Evolutionary conservation across 2,113 vertebrate genomes (phyloP).

Genomic region (Sus scrofa): T2T-Sscrofa CM000813.6:18533501-18534000

Average conservation of each 20-base stretch:
- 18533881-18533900: neutral
- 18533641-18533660: constrained; percentile 35
- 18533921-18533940: neutral
- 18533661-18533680: constrained; percentile 43
- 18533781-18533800: neutral
- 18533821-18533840: neutral
- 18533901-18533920: neutral
- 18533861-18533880: neutral
- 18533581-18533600: constrained; percentile 25
- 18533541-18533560: no score
- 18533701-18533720: constrained; percentile 52
- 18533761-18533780: neutral
- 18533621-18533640: constrained; percentile 38
- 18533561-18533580: no score
- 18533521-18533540: no score
- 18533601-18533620: neutral
- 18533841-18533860: neutral
- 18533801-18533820: neutral
- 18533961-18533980: neutral
- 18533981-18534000: neutral
- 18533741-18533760: neutral
- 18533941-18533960: neutral
- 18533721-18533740: neutral
- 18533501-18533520: no score
- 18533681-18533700: neutral